Base-by-base conservation (phyloP, 2,797 vertebrate genomes). In the Platalea minor region DNA sequence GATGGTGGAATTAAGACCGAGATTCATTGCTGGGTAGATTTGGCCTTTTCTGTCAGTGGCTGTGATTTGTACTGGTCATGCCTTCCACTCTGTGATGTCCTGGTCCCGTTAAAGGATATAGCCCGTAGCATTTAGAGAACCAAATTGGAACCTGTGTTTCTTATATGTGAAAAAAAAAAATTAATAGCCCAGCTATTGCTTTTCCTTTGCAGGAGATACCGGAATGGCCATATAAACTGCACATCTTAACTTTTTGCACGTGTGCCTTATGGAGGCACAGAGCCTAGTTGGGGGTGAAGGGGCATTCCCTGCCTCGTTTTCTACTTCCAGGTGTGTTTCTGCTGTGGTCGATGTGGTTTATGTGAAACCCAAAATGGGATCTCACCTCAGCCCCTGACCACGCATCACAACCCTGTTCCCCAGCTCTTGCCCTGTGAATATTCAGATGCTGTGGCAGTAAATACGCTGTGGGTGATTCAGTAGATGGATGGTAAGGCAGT, bases 51-150 rank as follows among this genome's bases (percentile, higher is more conserved):
- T 61, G 18, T 51, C 77, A 57, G 20, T 57, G 65, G 26, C 54
- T 82, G 20, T 94, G 93, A 82, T 87, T 95, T 76, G 33, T 91
- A 14, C 33, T 48, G 48, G 76, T 73, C 75, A 17, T 10, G 10
- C 25, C 69, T 73, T 65, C 74, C 19, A 17, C 33, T 76, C 33
- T 35, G 54, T 73, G 67, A 51, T 1, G 46, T 24, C 17, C 26
- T 56, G 37, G 19, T 61, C 26, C 56, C 29, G 19, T 45, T 4
- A 46, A 74, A 80, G 64, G 43, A 28, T 43, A 41, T 1, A 88
- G 21, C 9, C 41, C 72, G 45, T 65, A 61, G 39, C 50, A 68
- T 86, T 81, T 59, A 45, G 7, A 78, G 31, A 89, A 84, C 43
- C 29, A 35, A 43, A 78, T 3, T 48, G 53, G 28, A 84, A 37